Percentiles rank a stretch among this genome's conserved stretches.
These are phyloP conservation scores for Eupithecia subumbrata DNA, from an alignment of 2,888 invertebrate species.

Conservation along the genomic window DNA sequence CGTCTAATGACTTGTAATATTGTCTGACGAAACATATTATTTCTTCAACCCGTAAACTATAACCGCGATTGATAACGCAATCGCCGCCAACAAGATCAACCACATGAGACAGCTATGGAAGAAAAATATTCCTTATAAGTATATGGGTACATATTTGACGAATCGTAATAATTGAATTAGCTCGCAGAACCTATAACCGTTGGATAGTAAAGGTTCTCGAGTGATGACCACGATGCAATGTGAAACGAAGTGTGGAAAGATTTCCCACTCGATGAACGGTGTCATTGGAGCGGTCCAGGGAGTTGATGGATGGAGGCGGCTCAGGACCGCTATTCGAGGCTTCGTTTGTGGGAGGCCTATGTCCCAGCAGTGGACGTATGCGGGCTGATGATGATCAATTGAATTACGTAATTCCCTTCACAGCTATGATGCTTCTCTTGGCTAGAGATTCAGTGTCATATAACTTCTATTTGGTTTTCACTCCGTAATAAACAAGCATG, in stretches of 20 bases:
- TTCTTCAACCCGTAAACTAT: not conserved
- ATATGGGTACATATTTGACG: not conserved
- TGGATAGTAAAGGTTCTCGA: not conserved
- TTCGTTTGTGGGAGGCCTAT: not conserved
- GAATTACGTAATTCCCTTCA: not conserved
- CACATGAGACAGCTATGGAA: not conserved
- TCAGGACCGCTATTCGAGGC: not conserved
- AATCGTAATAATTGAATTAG: not conserved
- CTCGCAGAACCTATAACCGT: not conserved
- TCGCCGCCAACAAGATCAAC: not conserved
- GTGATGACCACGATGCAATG: not conserved
- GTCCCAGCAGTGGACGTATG: not conserved
- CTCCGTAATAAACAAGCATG: not conserved
- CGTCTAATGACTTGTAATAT: not conserved
- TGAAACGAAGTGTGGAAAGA: not conserved
- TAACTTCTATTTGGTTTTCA: not conserved
- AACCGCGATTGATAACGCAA: not conserved
- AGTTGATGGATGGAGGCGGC: not conserved
- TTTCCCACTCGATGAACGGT: not conserved
- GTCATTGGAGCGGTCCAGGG: not conserved
- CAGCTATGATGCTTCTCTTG: not conserved
- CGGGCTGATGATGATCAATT: not conserved
- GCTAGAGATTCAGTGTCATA: not conserved
- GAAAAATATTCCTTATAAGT: not conserved
- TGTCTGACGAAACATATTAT: not conserved